phyloP scores from a whole-genome alignment of 2,888 invertebrate species.

The Germaria angustata region DNA sequence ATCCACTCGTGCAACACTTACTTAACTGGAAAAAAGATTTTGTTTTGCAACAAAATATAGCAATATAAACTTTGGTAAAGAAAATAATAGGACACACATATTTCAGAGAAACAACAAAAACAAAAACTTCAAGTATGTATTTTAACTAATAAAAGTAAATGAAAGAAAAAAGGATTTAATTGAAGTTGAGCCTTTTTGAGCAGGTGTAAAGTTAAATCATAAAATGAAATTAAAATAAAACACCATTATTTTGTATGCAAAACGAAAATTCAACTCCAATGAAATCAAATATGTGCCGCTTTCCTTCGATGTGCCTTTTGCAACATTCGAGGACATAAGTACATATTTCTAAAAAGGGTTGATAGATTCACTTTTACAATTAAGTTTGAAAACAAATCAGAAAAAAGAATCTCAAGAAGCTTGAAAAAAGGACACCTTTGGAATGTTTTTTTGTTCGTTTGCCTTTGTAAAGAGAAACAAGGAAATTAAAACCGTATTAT shows the following conservation, averaged over 20 bases:
- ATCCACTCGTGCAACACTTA: slow-evolving; percentile 42
- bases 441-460: not conserved
- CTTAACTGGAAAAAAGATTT: slow-evolving; percentile 5
- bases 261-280: slow-evolving; percentile 39
- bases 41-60: slow-evolving; percentile 50
- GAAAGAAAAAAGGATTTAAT: slow-evolving; percentile 71
- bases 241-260: slow-evolving; percentile 57
- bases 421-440: slow-evolving; percentile 58
- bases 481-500: slow-evolving; percentile 16
- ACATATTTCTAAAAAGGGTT: slow-evolving; percentile 39
- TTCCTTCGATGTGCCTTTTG: slow-evolving; percentile 37
- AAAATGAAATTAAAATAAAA: slow-evolving; percentile 78
- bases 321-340: slow-evolving; percentile 57
- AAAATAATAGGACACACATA: slow-evolving; percentile 20
- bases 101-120: not conserved
- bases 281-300: slow-evolving; percentile 34
- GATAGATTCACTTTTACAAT: slow-evolving; percentile 51
- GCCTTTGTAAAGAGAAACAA: slow-evolving; percentile 13
- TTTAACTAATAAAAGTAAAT: slow-evolving; percentile 22
- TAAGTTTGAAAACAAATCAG: slow-evolving; percentile 62
- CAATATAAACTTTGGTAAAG: slow-evolving; percentile 26
- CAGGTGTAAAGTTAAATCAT: slow-evolving; percentile 79
- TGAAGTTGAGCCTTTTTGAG: slow-evolving; percentile 73
- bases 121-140: not conserved
- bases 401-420: slow-evolving; percentile 54